phyloP scores from a whole-genome alignment of 2,113 vertebrate species.

The Periophthalmodon schlosseri region DNA sequence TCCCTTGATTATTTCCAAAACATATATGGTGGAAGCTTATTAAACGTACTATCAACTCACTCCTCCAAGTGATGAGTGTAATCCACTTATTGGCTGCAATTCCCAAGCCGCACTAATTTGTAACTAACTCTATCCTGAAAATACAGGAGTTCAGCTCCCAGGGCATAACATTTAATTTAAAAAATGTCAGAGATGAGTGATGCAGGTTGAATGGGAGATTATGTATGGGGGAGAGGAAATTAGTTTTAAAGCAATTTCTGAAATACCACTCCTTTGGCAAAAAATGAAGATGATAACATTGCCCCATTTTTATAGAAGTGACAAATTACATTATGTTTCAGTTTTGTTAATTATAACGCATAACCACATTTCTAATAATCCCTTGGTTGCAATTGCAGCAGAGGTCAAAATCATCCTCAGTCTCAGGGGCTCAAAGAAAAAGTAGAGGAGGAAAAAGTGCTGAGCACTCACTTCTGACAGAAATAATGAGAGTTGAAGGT shows the following conservation, averaged over 20 bases:
- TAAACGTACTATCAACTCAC: constrained; percentile 50
- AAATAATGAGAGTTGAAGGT: constrained; percentile 70
- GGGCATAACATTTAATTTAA: constrained; percentile 64
- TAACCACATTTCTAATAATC: neutral
- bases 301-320: too few species aligned
- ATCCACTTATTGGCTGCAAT: constrained; percentile 63
- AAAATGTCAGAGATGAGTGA: constrained; percentile 70
- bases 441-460: constrained; percentile 14
- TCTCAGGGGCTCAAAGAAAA: constrained; percentile 26
- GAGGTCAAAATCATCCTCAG: constrained; percentile 48
- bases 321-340: neutral
- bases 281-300: too few species aligned
- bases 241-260: constrained; percentile 30
- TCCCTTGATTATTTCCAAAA: constrained; percentile 10
- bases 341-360: neutral
- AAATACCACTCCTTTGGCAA: neutral
- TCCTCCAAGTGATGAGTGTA: constrained; percentile 52
- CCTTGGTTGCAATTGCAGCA: neutral
- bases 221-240: constrained; percentile 26
- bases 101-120: constrained; percentile 30
- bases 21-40: constrained; percentile 30
- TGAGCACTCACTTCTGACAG: constrained; percentile 56
- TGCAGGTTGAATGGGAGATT: constrained; percentile 53
- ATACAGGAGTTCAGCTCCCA: constrained; percentile 46
- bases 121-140: constrained; percentile 43